Conservation (phyloP, 2,797 vertebrate genomes). For the Mastacembelus armatus region DNA sequence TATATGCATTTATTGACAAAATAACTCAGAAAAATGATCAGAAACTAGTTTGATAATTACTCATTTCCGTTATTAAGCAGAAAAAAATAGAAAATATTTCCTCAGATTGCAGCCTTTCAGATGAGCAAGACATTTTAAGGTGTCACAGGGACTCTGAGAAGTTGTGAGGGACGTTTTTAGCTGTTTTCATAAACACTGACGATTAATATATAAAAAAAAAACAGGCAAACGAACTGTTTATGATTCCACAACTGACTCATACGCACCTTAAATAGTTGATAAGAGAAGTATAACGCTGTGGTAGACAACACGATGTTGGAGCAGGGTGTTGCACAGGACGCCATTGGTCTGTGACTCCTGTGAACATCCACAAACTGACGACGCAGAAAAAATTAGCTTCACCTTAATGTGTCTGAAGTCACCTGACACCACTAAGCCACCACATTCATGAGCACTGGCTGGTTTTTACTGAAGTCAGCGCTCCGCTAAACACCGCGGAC, state of each 20-base stretch:
- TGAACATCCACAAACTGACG: not conserved
- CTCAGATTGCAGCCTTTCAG: too few species aligned
- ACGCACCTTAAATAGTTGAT: slow-evolving; percentile 81
- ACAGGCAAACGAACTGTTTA: too few species aligned
- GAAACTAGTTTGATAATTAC: too few species aligned
- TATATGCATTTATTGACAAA: not conserved
- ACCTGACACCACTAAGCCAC: not conserved
- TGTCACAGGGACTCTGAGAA: too few species aligned
- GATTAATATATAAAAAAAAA: too few species aligned
- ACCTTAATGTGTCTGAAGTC: not conserved
- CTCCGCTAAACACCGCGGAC: not conserved
- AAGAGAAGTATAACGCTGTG: slow-evolving; percentile 70
- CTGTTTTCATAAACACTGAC: too few species aligned
- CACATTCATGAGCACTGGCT: not conserved
- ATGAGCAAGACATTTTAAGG: too few species aligned
- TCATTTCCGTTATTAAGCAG: too few species aligned
- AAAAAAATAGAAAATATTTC: too few species aligned
- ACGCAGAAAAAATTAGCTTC: not conserved
- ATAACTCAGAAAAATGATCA: too few species aligned
- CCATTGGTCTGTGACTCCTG: slow-evolving; percentile 72
- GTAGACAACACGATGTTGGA: slow-evolving; percentile 60
- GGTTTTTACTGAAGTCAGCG: not conserved
- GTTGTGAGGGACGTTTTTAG: too few species aligned
- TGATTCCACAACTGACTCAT: too few species aligned
- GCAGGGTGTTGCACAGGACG: slow-evolving; percentile 54